Evolutionary conservation across 2,113 vertebrate genomes (phyloP).

Genomic region (Oryzias celebensis): DNA sequence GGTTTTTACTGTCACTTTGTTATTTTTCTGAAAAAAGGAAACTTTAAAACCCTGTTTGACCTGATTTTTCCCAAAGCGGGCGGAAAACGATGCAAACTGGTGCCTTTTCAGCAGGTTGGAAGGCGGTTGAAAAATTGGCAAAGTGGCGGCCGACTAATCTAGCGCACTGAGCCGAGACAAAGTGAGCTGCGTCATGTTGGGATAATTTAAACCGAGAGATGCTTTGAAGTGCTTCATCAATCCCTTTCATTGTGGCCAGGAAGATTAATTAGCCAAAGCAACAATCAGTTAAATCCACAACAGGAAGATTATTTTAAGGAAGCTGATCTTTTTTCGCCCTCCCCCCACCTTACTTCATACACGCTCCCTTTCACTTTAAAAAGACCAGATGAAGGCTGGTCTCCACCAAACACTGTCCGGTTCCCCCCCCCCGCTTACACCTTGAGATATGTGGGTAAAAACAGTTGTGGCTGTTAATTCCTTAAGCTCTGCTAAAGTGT

Average conservation of each 20-base stretch:
- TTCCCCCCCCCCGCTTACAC: slow-evolving; percentile 60
- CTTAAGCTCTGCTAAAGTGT: slow-evolving; percentile 42
- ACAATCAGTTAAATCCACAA: slow-evolving; percentile 81
- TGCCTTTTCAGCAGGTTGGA: slow-evolving; percentile 43
- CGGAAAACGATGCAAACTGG: slow-evolving; percentile 39
- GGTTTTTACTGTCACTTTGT: slow-evolving; percentile 38
- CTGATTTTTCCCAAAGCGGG: slow-evolving; percentile 39
- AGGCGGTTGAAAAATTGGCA: slow-evolving; percentile 55
- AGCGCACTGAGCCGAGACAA: slow-evolving; percentile 68
- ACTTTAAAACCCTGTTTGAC: slow-evolving; percentile 56
- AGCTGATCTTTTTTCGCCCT: slow-evolving; percentile 52
- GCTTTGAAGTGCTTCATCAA: slow-evolving; percentile 79
- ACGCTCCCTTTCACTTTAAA: slow-evolving; percentile 34
- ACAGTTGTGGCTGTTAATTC: slow-evolving; percentile 31
- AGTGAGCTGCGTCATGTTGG: slow-evolving; percentile 66
- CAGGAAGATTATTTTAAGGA: slow-evolving; percentile 80
- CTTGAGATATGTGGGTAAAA: slow-evolving; percentile 51
- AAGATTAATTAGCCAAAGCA: slow-evolving; percentile 81
- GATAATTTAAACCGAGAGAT: slow-evolving; percentile 67
- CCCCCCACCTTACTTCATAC: slow-evolving; percentile 37
- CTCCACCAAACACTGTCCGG: slow-evolving; percentile 51
- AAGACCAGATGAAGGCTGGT: slow-evolving; percentile 39
- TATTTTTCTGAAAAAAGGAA: slow-evolving; percentile 45
- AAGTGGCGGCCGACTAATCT: slow-evolving; percentile 67
- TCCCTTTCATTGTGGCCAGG: slow-evolving; percentile 74